A percentile compares a stretch with the other conserved stretches of the same genome.
Evolutionary conservation across 1,140 invertebrate genomes (phyloP).

Genomic region (Pogonus chalceus): DNA sequence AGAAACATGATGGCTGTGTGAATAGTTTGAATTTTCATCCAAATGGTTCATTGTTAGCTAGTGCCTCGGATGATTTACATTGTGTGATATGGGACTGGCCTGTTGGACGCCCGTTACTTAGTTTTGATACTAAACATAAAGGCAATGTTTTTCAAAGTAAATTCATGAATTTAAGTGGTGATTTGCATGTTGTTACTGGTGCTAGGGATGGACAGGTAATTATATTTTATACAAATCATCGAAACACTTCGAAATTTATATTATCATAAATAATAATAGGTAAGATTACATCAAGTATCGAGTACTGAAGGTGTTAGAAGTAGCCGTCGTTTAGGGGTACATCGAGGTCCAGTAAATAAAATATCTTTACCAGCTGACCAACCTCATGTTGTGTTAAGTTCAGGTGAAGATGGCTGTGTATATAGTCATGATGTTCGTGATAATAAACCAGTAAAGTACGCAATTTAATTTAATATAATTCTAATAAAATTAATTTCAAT

Average conservation of each 20-base stretch:
- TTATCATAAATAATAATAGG: too few species aligned
- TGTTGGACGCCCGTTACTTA: conserved; percentile 48
- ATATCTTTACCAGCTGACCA: conserved; percentile 60
- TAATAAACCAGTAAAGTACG: conserved; percentile 51
- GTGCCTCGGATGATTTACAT: conserved; percentile 82
- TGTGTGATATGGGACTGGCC: conserved; percentile 90
- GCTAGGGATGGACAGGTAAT: conserved; percentile 80
- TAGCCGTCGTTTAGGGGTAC: conserved; percentile 54
- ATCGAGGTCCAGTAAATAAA: conserved; percentile 68
- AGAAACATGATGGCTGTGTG: conserved; percentile 79
- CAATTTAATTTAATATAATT: background rate
- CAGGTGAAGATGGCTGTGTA: conserved; percentile 79
- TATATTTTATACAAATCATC: conserved; percentile 18
- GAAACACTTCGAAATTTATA: conserved; percentile 22
- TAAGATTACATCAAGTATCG: conserved; percentile 39
- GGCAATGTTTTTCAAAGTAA: conserved; percentile 85
- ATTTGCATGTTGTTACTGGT: conserved; percentile 76
- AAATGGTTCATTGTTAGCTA: conserved; percentile 61
- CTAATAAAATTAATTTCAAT: background rate
- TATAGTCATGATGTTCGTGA: conserved; percentile 72
- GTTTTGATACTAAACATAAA: conserved; percentile 67
- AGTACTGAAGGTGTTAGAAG: conserved; percentile 38
- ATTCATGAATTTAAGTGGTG: conserved; percentile 51
- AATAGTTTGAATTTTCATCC: conserved; percentile 87
- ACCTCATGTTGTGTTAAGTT: conserved; percentile 71